Conservation (phyloP, 2,113 vertebrate genomes). For the Tachysurus vachellii region DNA sequence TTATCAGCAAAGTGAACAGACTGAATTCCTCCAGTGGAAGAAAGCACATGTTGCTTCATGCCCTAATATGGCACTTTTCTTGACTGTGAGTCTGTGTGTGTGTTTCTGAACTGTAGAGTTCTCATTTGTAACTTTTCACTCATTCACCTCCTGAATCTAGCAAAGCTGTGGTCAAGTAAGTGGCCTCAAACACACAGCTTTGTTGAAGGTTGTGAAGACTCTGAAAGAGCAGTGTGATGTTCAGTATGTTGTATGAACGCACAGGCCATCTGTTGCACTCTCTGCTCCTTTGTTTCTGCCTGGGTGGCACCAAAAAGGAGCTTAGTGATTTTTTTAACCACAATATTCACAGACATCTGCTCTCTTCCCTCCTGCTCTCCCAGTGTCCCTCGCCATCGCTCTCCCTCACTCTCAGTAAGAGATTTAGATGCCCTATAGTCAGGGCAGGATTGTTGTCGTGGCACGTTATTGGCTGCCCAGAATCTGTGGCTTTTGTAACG, state of each 20-base stretch:
- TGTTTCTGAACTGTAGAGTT: not conserved
- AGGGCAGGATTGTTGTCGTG: slow-evolving; percentile 46
- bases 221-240: slow-evolving; percentile 29
- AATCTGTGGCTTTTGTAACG: slow-evolving; percentile 42
- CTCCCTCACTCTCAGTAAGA: not conserved
- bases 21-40: slow-evolving; percentile 55
- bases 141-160: slow-evolving; percentile 21
- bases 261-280: slow-evolving; percentile 45
- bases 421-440: slow-evolving; percentile 39
- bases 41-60: slow-evolving; percentile 37
- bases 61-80: slow-evolving; percentile 65
- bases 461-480: slow-evolving; percentile 55
- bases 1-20: slow-evolving; percentile 36
- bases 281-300: slow-evolving; percentile 31
- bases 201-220: slow-evolving; percentile 35
- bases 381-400: not conserved
- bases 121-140: slow-evolving; percentile 22
- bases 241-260: slow-evolving; percentile 2
- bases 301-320: slow-evolving; percentile 27
- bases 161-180: slow-evolving; percentile 22
- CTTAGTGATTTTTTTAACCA: slow-evolving; percentile 30
- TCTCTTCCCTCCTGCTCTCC: slow-evolving; percentile 31
- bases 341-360: slow-evolving; percentile 48
- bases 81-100: slow-evolving; percentile 4
- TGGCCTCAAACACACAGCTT: slow-evolving; percentile 48